Evolutionary conservation across 2,888 invertebrate species (phyloP).

Genomic region (Drosophila helvetica): DNA sequence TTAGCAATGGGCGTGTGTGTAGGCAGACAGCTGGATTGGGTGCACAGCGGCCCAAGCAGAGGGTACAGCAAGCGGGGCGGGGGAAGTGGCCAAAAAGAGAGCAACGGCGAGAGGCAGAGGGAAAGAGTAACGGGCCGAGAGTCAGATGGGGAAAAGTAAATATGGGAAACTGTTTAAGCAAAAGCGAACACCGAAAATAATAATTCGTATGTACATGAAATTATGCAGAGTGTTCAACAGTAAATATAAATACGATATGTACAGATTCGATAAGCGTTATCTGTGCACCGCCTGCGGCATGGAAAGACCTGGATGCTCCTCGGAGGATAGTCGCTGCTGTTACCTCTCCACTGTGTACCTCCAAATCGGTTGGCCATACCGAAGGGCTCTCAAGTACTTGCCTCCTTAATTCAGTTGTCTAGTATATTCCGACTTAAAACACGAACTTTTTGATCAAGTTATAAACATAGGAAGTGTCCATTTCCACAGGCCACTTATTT

Average conservation of each 20-base stretch:
- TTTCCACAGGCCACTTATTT: background rate
- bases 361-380: no score
- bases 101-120: background rate
- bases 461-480: background rate
- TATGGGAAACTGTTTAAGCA: slow-evolving; percentile 19
- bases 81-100: background rate
- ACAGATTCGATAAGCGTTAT: slow-evolving; percentile 34
- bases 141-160: background rate
- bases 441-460: no score
- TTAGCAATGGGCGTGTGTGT: slow-evolving; percentile 76
- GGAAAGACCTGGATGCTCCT: background rate
- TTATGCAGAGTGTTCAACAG: slow-evolving; percentile 24
- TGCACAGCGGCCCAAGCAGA: slow-evolving; percentile 1
- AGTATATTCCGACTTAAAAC: no score
- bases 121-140: background rate
- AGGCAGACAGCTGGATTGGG: slow-evolving; percentile 58
- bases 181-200: slow-evolving; percentile 14
- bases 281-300: slow-evolving; percentile 2
- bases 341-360: no score
- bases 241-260: slow-evolving; percentile 35
- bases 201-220: slow-evolving; percentile 3
- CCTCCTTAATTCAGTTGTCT: no score
- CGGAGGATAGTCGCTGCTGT: background rate
- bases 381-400: no score
- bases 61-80: slow-evolving; percentile 2